Percentiles rank a stretch among this genome's conserved stretches.
These are phyloP conservation scores for Poeciliopsis turrubarensis DNA, from an alignment of 2,113 vertebrate genomes.

Conservation along the genomic window DNA sequence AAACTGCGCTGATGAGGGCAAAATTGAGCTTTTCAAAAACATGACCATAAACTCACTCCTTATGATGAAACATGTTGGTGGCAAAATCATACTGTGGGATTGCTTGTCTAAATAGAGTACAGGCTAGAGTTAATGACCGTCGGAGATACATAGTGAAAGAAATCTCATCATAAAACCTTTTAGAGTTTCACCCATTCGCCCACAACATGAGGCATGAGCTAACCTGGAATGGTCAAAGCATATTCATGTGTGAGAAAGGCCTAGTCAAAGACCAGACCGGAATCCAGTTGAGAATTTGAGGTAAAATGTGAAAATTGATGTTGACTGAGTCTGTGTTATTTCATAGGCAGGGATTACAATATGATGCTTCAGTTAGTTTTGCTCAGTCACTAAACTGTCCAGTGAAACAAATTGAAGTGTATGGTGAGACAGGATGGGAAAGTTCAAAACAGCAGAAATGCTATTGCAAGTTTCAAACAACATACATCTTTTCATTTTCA, in stretches of 20 bases:
- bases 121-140: too few relatives aligned
- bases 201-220: not conserved
- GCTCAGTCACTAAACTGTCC: not conserved
- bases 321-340: not conserved
- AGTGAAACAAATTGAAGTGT: not conserved
- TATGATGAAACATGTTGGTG: not conserved
- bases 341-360: too few relatives aligned
- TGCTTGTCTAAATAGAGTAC: not conserved
- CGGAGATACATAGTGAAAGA: not conserved
- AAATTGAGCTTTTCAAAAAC: too few relatives aligned
- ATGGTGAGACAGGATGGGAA: not conserved
- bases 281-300: not conserved
- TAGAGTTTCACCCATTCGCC: not conserved
- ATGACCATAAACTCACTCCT: not conserved
- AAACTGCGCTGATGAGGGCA: too few relatives aligned
- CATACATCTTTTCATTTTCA: slow-evolving; percentile 51
- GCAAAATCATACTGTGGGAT: not conserved
- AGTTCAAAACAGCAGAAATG: not conserved
- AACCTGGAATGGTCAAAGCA: not conserved
- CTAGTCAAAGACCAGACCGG: not conserved
- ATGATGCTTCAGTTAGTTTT: not conserved
- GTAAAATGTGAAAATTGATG: not conserved
- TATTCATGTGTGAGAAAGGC: not conserved
- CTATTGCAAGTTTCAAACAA: not conserved
- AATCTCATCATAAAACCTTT: not conserved